These are phyloP conservation scores for Strigops habroptila DNA, from an alignment of 2,113 vertebrate species.

Conservation along the genomic window DNA sequence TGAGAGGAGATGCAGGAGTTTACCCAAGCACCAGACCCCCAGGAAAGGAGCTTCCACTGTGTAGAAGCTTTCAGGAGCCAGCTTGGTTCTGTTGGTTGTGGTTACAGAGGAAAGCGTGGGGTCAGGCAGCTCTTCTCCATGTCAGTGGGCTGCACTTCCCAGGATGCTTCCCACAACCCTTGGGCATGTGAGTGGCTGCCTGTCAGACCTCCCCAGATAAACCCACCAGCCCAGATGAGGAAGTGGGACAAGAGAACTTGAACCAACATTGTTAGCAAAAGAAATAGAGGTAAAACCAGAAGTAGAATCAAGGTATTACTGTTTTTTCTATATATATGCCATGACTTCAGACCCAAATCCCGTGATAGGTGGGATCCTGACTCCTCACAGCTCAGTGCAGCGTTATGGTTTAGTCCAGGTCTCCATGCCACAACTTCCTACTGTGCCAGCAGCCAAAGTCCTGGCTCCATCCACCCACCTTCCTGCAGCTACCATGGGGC, in stretches of 20 bases:
- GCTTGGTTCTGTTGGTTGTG: not conserved
- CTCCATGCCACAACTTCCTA: not conserved
- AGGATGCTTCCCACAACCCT: accelerated
- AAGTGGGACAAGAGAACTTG: not conserved
- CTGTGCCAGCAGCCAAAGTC: not conserved
- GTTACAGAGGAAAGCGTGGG: not conserved
- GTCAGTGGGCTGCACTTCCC: not conserved
- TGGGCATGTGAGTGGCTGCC: accelerated
- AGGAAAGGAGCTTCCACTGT: not conserved
- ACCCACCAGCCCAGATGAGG: not conserved
- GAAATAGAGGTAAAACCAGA: not conserved
- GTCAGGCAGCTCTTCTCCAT: accelerated
- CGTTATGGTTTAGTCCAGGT: not conserved
- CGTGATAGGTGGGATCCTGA: not conserved
- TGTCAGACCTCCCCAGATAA: accelerated
- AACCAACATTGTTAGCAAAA: not conserved
- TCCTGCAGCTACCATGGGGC: not conserved
- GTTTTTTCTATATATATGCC: not conserved
- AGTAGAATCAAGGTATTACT: not conserved
- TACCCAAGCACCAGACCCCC: not conserved
- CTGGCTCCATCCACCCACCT: not conserved
- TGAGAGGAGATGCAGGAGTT: not conserved
- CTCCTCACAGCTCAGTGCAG: not conserved
- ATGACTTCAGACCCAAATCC: not conserved
- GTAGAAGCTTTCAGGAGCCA: not conserved